These are phyloP conservation scores for Urocyon cinereoargenteus DNA, from an alignment of 2,797 vertebrate genomes.

Conservation along the genomic window DNA sequence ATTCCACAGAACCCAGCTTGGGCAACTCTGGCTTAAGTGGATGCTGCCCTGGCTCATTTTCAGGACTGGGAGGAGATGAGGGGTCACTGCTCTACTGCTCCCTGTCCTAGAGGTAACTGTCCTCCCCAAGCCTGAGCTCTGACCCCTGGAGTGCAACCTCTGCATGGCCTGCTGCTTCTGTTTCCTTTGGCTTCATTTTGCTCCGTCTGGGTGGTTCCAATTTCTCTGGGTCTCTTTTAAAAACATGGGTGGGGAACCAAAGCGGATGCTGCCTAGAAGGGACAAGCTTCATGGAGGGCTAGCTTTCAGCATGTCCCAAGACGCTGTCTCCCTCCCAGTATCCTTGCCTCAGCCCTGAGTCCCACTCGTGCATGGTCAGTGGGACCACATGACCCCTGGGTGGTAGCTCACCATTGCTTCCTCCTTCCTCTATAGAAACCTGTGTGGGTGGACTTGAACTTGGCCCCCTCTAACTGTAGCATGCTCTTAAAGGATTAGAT, in stretches of 20 bases:
- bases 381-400: accelerated
- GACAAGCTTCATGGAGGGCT: accelerated
- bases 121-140: accelerated
- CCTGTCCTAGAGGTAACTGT: neutral
- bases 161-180: neutral
- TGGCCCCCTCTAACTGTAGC: neutral
- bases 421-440: neutral
- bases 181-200: neutral
- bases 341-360: neutral
- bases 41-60: accelerated
- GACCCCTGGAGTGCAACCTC: neutral
- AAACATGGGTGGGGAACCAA: neutral
- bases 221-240: neutral
- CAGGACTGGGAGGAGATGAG: neutral
- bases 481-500: neutral
- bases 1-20: neutral
- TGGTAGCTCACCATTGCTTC: neutral
- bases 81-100: neutral
- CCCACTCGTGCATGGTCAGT: neutral
- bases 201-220: neutral
- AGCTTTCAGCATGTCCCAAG: neutral
- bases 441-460: neutral
- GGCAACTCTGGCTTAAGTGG: neutral
- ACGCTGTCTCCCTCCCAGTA: neutral
- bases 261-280: neutral